These are phyloP conservation scores for Himalopsyche anomala DNA, from an alignment of 2,888 invertebrate genomes.

Conservation along the genomic window DNA sequence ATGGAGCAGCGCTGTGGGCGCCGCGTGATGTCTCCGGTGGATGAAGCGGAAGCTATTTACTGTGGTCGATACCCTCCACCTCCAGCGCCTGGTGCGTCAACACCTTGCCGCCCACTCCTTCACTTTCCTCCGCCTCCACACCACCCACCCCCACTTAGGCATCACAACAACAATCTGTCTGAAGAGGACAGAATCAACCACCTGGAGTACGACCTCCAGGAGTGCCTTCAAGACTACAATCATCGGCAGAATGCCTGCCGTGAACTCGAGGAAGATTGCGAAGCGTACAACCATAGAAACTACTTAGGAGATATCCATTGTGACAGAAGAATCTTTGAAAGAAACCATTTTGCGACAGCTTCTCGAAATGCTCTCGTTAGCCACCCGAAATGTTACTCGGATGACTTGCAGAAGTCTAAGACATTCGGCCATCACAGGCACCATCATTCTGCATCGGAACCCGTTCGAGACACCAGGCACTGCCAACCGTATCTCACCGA, in stretches of 20 bases:
- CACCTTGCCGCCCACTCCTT: conserved; percentile 74
- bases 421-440: conserved; percentile 64
- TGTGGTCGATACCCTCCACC: conserved; percentile 61
- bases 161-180: conserved; percentile 72
- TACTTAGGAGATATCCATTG: conserved; percentile 62
- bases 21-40: conserved; percentile 77
- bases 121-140: conserved; percentile 87
- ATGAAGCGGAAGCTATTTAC: conserved; percentile 73
- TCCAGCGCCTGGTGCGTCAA: conserved; percentile 55
- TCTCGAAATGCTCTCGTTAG: conserved; percentile 60
- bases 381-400: conserved; percentile 64
- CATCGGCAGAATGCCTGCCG: conserved; percentile 68
- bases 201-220: conserved; percentile 62
- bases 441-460: conserved; percentile 71
- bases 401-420: conserved; percentile 64
- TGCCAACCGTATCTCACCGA: conserved; percentile 69
- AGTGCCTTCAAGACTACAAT: conserved; percentile 66
- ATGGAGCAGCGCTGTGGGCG: conserved; percentile 78
- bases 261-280: conserved; percentile 63
- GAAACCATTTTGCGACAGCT: conserved; percentile 64
- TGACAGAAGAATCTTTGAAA: conserved; percentile 63
- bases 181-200: conserved; percentile 57
- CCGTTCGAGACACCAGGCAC: conserved; percentile 68
- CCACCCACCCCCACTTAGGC: conserved; percentile 77
- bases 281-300: conserved; percentile 63